phyloP scores from a whole-genome alignment of 2,113 vertebrate species.

The Psittacus erithacus region DNA sequence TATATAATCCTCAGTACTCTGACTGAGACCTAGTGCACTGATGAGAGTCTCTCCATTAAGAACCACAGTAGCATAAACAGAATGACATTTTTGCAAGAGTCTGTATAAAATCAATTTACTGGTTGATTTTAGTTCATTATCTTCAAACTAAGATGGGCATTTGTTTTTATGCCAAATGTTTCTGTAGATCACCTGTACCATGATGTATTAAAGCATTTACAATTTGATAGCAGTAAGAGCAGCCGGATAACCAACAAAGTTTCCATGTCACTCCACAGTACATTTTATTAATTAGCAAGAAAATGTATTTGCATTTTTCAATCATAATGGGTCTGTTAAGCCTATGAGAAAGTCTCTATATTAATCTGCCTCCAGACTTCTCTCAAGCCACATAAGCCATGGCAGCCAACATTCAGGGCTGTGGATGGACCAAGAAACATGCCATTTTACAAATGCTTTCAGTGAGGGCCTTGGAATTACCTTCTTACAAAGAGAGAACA shows the following conservation, averaged over 20 bases:
- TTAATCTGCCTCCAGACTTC: not conserved
- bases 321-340: not conserved
- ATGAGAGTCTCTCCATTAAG: not conserved
- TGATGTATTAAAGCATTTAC: not conserved
- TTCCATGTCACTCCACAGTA: not conserved
- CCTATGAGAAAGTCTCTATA: not conserved
- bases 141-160: not conserved
- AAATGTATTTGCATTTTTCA: not conserved
- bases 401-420: not conserved
- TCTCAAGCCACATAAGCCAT: not conserved
- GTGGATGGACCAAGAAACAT: not conserved
- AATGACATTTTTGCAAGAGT: not conserved
- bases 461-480: not conserved
- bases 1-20: not conserved
- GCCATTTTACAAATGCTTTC: not conserved
- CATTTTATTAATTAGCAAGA: not conserved
- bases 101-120: not conserved
- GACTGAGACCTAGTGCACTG: not conserved
- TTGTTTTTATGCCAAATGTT: not conserved
- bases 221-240: not conserved
- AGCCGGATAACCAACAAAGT: not conserved
- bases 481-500: not conserved
- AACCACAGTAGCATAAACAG: not conserved
- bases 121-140: constrained; percentile 4
- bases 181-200: not conserved